phyloP scores from a whole-genome alignment of 2,797 vertebrate species.

The Hirundo rustica region DNA sequence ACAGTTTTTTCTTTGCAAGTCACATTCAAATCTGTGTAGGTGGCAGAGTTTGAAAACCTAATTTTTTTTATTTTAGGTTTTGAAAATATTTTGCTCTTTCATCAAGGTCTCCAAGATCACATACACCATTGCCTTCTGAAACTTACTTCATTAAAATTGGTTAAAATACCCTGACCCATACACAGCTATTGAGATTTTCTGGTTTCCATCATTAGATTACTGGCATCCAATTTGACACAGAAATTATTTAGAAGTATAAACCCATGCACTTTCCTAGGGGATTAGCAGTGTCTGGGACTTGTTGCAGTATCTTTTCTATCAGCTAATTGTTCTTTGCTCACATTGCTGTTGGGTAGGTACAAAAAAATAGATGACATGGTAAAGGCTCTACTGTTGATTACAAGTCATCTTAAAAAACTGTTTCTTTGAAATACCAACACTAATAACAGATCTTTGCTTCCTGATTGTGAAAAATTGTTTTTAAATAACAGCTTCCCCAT shows the following conservation, averaged over 20 bases:
- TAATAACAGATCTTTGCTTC: neutral
- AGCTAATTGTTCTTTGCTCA: neutral
- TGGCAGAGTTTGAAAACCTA: neutral
- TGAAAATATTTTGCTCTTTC: neutral
- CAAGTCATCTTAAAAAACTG: neutral
- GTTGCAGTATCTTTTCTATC: neutral
- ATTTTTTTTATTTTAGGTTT: neutral
- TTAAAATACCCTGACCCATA: neutral
- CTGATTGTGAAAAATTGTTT: neutral
- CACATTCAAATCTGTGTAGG: neutral
- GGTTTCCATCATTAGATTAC: neutral
- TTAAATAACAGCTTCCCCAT: neutral
- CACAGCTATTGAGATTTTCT: neutral
- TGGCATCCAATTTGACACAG: neutral
- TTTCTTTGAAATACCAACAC: neutral
- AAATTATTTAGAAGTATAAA: neutral
- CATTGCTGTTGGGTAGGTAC: neutral
- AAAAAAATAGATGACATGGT: neutral
- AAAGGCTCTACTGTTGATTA: neutral
- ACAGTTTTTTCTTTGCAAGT: neutral
- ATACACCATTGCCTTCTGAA: neutral
- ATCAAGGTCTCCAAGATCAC: neutral
- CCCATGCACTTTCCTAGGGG: neutral
- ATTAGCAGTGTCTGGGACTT: neutral
- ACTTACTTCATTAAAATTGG: neutral